phyloP scores from a whole-genome alignment of 2,797 vertebrate genomes.

The Tiaroga cobitis region DNA sequence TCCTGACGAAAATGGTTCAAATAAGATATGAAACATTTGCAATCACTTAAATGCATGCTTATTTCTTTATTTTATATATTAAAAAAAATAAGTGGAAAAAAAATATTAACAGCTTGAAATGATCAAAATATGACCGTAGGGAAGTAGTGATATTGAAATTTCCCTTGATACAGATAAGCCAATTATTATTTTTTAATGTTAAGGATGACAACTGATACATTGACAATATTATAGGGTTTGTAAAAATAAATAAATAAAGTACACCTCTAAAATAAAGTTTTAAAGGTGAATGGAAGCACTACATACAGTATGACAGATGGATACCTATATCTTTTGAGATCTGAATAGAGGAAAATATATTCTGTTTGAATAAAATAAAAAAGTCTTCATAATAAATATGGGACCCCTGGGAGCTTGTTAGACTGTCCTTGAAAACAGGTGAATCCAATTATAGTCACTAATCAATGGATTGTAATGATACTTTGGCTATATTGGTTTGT shows the following conservation, averaged over 20 bases:
- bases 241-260: background rate
- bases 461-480: background rate
- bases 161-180: background rate
- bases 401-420: conserved; percentile 1
- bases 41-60: background rate
- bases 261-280: background rate
- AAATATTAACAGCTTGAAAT: background rate
- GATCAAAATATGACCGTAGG: background rate
- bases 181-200: background rate
- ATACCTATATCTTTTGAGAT: background rate
- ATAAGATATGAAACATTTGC: background rate
- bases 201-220: background rate
- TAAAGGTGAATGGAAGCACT: background rate
- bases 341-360: background rate
- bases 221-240: background rate
- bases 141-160: background rate
- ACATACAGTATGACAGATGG: background rate
- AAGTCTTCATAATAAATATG: background rate
- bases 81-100: background rate
- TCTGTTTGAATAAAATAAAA: background rate
- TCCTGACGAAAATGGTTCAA: background rate
- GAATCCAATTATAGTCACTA: background rate
- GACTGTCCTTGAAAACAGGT: conserved; percentile 8
- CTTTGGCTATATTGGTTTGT: background rate
- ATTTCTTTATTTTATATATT: background rate